Evolutionary conservation across 1,140 invertebrate species (phyloP).

Genomic region (Colletes latitarsis): DNA sequence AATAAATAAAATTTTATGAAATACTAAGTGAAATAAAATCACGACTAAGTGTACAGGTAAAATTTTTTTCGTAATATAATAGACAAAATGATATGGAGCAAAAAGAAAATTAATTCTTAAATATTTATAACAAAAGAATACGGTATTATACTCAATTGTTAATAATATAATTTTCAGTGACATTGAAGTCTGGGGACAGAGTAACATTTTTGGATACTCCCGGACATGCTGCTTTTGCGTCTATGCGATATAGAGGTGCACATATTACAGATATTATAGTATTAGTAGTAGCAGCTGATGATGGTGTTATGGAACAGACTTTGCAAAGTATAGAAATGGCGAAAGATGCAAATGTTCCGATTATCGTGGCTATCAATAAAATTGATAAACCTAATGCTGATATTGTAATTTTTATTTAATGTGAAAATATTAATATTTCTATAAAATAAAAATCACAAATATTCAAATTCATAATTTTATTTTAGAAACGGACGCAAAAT

Average conservation of each 20-base stretch:
- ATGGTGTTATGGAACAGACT: slow-evolving; percentile 99
- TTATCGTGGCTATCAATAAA: slow-evolving; percentile 99
- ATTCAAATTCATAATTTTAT: slow-evolving; percentile 53
- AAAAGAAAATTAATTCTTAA: slow-evolving; percentile 1
- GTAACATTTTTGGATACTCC: slow-evolving; percentile 99
- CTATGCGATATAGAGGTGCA: slow-evolving; percentile 96
- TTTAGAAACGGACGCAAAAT: slow-evolving; percentile 87
- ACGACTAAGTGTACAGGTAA: neutral
- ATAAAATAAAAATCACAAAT: slow-evolving; percentile 4
- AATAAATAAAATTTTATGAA: neutral
- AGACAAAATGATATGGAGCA: neutral
- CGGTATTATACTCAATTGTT: slow-evolving; percentile 33
- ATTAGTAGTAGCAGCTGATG: slow-evolving; percentile 98
- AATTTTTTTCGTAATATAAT: no score
- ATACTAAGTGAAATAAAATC: no score
- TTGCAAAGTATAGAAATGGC: slow-evolving; percentile 90
- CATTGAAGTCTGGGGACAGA: slow-evolving; percentile 85
- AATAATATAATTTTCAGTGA: slow-evolving; percentile 80
- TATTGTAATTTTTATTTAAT: slow-evolving; percentile 85
- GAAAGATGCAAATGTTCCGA: slow-evolving; percentile 90
- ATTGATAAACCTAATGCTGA: slow-evolving; percentile 96
- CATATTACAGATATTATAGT: slow-evolving; percentile 97
- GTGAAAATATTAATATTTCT: neutral
- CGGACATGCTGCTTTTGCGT: slow-evolving; percentile 97
- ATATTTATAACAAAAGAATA: neutral